A percentile compares a stretch with the other conserved stretches of the same genome.
Conservation (phyloP, 2,888 invertebrate species). For the Stenichneumon culpator region DNA sequence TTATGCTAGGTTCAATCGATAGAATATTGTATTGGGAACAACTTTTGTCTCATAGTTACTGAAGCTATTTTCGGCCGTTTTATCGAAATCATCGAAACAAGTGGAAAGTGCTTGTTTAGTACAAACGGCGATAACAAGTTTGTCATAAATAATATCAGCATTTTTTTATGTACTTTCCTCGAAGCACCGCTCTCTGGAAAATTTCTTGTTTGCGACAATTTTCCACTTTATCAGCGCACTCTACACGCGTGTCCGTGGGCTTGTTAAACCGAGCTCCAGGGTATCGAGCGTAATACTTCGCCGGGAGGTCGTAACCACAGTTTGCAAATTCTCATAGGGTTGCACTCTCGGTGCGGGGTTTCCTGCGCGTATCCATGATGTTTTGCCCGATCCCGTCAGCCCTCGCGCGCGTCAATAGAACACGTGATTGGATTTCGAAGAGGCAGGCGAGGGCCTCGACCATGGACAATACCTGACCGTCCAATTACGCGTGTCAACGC, state of each 20-base stretch:
- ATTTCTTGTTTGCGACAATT: not conserved
- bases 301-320: not conserved
- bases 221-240: not conserved
- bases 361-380: not conserved
- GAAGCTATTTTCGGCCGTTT: no score
- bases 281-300: conserved; percentile 8
- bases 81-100: no score
- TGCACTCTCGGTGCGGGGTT: not conserved
- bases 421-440: conserved; percentile 68
- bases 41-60: no score
- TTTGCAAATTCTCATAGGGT: conserved; percentile 24
- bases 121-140: no score
- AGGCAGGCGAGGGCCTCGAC: conserved; percentile 8
- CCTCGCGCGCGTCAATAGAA: conserved; percentile 49
- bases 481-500: conserved; percentile 64
- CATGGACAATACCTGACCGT: conserved; percentile 67
- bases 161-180: no score
- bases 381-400: conserved; percentile 27
- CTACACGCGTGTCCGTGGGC: not conserved
- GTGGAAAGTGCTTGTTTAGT: no score
- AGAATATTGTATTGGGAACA: no score
- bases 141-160: not conserved
- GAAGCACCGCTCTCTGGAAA: not conserved
- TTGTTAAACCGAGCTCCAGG: conserved; percentile 12
- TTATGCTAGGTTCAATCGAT: no score